Conservation (phyloP, 2,888 invertebrate genomes). For the Tinea semifulvella region DNA sequence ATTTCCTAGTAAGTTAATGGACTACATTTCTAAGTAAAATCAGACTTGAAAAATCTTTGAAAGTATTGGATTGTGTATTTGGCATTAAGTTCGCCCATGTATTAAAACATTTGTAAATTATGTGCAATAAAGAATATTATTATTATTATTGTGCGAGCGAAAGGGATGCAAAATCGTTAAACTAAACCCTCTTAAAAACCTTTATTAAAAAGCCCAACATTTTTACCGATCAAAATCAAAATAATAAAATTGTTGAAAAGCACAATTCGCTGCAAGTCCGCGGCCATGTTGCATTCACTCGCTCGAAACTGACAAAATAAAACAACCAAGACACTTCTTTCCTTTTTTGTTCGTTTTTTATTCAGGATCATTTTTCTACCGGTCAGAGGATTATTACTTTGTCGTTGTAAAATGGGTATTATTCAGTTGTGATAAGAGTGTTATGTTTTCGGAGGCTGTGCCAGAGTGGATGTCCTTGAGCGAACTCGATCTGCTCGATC, state of each 20-base stretch:
- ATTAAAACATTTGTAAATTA: too few species aligned
- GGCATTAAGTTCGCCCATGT: too few species aligned
- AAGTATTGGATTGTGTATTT: too few species aligned
- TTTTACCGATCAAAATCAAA: too few species aligned
- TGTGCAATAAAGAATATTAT: too few species aligned
- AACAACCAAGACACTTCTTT: conserved; percentile 48
- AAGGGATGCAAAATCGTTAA: too few species aligned
- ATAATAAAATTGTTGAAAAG: conserved; percentile 35
- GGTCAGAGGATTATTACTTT: conserved; percentile 38
- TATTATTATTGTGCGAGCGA: too few species aligned
- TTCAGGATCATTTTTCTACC: conserved; percentile 66
- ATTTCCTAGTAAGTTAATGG: too few species aligned
- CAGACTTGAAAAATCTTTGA: too few species aligned
- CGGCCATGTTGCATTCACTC: conserved; percentile 58
- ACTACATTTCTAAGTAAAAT: too few species aligned
- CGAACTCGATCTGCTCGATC: conserved; percentile 66
- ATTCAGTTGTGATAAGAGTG: conserved; percentile 30
- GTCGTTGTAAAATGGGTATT: conserved; percentile 28
- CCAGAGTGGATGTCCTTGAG: conserved; percentile 63
- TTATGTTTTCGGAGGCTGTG: conserved; percentile 30
- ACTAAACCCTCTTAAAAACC: too few species aligned
- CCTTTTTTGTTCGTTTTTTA: conserved; percentile 54
- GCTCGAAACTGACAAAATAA: conserved; percentile 51
- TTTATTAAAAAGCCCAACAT: too few species aligned
- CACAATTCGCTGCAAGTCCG: conserved; percentile 52